Conservation (phyloP, 2,113 vertebrate species). For the Gnathonemus echidnorhynchus region DNA sequence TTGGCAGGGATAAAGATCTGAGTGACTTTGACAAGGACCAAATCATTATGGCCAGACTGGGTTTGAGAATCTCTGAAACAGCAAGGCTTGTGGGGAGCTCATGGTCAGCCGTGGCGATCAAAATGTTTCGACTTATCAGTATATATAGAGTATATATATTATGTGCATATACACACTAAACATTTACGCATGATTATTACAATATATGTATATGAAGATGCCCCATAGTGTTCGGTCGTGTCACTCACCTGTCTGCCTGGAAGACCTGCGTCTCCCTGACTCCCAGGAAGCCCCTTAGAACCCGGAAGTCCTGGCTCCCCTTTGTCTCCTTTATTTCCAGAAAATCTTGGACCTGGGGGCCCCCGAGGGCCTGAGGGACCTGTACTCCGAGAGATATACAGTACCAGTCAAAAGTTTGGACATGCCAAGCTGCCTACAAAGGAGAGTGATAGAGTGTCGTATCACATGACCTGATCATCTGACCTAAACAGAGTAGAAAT, state of each 20-base stretch:
- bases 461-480: not conserved
- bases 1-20: not conserved
- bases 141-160: not conserved
- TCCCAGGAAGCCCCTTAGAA: constrained; percentile 25
- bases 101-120: not conserved
- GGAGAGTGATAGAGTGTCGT: no score
- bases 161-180: not conserved
- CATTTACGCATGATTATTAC: not conserved
- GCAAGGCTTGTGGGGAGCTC: not conserved
- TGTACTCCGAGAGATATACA: constrained; percentile 14
- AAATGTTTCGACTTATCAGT: not conserved
- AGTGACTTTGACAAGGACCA: not conserved
- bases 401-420: not conserved
- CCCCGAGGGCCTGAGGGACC: not conserved
- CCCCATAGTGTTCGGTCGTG: not conserved
- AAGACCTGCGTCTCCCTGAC: constrained; percentile 37
- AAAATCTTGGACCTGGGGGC: not conserved
- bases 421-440: not conserved
- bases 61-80: not conserved
- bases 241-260: constrained; percentile 37
- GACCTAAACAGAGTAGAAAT: not conserved
- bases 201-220: not conserved
- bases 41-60: not conserved
- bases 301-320: constrained; percentile 38
- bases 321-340: constrained; percentile 34